Evolutionary conservation across 2,797 vertebrate genomes (phyloP).

Genomic region (Tinamus major): DNA sequence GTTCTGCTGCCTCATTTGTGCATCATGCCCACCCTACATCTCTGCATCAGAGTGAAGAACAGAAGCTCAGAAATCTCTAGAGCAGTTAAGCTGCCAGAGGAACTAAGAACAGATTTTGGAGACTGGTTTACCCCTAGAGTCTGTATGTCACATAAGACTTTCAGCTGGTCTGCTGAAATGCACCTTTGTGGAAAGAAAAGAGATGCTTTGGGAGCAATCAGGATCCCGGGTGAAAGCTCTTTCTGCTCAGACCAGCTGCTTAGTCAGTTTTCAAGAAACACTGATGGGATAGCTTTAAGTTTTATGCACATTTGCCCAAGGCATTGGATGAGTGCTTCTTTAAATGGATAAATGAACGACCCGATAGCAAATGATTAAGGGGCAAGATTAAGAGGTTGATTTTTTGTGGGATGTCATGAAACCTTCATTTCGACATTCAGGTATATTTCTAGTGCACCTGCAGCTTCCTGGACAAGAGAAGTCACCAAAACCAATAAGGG

Average conservation of each 20-base stretch:
- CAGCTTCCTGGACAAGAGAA: background rate
- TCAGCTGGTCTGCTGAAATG: slow-evolving; percentile 38
- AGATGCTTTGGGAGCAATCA: slow-evolving; percentile 23
- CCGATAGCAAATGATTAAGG: background rate
- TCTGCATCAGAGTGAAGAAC: background rate
- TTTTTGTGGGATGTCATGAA: background rate
- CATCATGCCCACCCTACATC: background rate
- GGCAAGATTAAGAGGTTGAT: background rate
- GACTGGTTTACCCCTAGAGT: background rate
- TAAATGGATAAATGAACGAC: background rate
- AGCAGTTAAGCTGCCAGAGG: slow-evolving; percentile 46
- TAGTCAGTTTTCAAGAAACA: slow-evolving; percentile 37
- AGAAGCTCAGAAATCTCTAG: slow-evolving; percentile 51
- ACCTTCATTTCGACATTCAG: rapidly evolving
- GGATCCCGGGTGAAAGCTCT: background rate
- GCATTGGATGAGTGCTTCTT: background rate
- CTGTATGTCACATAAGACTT: slow-evolving; percentile 58
- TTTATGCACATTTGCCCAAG: slow-evolving; percentile 18
- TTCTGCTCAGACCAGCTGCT: slow-evolving; percentile 55
- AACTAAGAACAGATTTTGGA: slow-evolving; percentile 44
- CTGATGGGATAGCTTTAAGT: background rate
- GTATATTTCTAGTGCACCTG: background rate
- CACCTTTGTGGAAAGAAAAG: slow-evolving; percentile 29
- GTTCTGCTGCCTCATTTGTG: background rate
- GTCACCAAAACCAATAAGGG: background rate